These are phyloP conservation scores for Orchestes rusci DNA, from an alignment of 2,888 invertebrate genomes.

Conservation along the genomic window DNA sequence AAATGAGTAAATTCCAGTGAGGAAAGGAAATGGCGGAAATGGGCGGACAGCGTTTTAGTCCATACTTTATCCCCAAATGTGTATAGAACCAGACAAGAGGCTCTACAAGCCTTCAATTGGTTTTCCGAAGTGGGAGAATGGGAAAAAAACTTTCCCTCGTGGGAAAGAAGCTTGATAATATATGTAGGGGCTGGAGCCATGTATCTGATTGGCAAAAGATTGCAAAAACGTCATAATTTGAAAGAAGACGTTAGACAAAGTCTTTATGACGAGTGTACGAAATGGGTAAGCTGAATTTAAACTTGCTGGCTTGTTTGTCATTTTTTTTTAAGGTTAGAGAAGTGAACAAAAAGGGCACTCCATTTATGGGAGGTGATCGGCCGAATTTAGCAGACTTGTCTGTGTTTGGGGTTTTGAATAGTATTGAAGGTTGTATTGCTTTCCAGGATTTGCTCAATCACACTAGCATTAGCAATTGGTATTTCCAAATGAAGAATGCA, in stretches of 20 bases:
- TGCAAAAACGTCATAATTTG: constrained; percentile 81
- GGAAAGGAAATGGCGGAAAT: constrained; percentile 91
- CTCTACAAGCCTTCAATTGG: constrained; percentile 88
- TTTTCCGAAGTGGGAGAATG: constrained; percentile 91
- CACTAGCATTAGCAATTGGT: constrained; percentile 76
- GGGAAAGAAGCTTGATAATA: constrained; percentile 81
- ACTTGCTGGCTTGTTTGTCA: neutral
- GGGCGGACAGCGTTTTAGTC: constrained; percentile 88
- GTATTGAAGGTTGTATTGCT: constrained; percentile 88
- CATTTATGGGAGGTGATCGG: constrained; percentile 77
- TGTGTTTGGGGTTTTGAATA: constrained; percentile 82
- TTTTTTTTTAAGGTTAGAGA: constrained; percentile 15
- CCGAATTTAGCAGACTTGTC: constrained; percentile 92
- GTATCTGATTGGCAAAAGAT: constrained; percentile 83
- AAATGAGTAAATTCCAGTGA: constrained; percentile 50
- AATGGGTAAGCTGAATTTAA: constrained; percentile 56
- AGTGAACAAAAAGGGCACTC: constrained; percentile 28
- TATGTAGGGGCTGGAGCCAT: constrained; percentile 91
- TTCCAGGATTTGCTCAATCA: constrained; percentile 72
- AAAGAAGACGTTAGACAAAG: constrained; percentile 84
- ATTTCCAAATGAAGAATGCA: constrained; percentile 60
- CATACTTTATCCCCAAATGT: constrained; percentile 95
- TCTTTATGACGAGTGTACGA: constrained; percentile 80
- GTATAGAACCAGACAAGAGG: constrained; percentile 78
- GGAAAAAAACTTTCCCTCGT: constrained; percentile 77